Base-by-base conservation (phyloP, 2,113 vertebrate species). In the Corythoichthys intestinalis region DNA sequence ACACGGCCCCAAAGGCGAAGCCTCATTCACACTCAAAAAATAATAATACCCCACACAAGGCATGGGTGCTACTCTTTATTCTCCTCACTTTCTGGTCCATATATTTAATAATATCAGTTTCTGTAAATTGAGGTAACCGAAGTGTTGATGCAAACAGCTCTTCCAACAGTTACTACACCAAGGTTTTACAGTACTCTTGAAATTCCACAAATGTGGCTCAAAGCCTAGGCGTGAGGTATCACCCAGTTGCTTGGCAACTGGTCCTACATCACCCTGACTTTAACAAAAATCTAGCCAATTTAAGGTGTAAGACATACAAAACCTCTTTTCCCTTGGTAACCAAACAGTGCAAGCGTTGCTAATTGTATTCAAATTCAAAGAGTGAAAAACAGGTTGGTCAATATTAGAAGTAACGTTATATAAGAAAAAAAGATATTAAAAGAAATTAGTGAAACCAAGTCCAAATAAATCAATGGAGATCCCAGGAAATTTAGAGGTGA, bases 391-490 rank as follows among this genome's bases (percentile, higher is more conserved):
- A 17, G 15, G 11, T 17, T 2, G 28, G 12, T 12, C 5, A 6
- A 28, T 15, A 37, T 8, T 60, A 2, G 3, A 46, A 34, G 9
- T 14, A 20, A n/a, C 37, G 2, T 14, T 20, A 12, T 52, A 48
- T 2, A 53, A 65, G 20, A 56, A 1, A 37, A 38, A n/a, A 70
- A 39, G 69, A 75, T 88, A 87, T 86, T 3, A 7, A 41, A 39
- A 7, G 6, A 37, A 71, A 17, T 20, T n/a, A 65, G 38, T 10
- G 2, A 41, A 61, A 61, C 15, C 0, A 85, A 86, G 86, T 82
- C 73, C 82, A 91, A 91, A 90, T 88, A 91, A 91, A 90, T 49
- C 6, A 12, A 90, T 75, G 85, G 86, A 76, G 86, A 66, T 52
- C 38, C 65, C 62, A 78, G 47, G 72, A 76, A 67, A 60, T 76